Evolutionary conservation across 2,113 vertebrate species (phyloP).

Genomic region (Chaenogobius annularis): DNA sequence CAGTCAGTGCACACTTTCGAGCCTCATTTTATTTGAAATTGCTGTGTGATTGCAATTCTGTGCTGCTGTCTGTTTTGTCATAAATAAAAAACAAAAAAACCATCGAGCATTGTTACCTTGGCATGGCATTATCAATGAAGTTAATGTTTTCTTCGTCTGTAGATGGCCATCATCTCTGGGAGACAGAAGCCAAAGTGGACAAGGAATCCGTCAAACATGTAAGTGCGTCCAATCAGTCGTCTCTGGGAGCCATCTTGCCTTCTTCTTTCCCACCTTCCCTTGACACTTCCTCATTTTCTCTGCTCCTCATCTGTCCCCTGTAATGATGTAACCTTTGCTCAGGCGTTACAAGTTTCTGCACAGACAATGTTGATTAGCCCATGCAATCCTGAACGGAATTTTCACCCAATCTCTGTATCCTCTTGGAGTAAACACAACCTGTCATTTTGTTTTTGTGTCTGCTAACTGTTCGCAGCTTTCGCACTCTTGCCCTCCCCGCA

Average conservation of each 20-base stretch:
- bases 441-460: constrained; percentile 44
- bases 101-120: not conserved
- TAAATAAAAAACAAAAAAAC: not conserved
- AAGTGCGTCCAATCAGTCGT: constrained; percentile 71
- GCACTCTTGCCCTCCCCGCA: constrained; percentile 16
- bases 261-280: constrained; percentile 39
- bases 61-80: not conserved
- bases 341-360: constrained; percentile 61
- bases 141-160: constrained; percentile 39
- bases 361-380: constrained; percentile 60
- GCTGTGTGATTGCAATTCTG: not conserved
- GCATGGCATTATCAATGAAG: not conserved
- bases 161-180: constrained; percentile 99
- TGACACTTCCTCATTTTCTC: constrained; percentile 44
- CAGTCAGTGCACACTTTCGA: not conserved
- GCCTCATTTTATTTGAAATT: not conserved
- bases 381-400: constrained; percentile 75
- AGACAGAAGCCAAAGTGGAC: constrained; percentile 95
- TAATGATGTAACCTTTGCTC: constrained; percentile 75
- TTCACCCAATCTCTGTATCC: constrained; percentile 62
- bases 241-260: constrained; percentile 18
- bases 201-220: constrained; percentile 92
- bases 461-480: constrained; percentile 5
- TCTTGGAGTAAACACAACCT: constrained; percentile 49
- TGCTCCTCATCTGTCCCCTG: constrained; percentile 58